Percentiles rank a stretch among this genome's conserved stretches.
These are phyloP conservation scores for Keiferia lycopersicella DNA, from an alignment of 2,888 invertebrate genomes.

Conservation along the genomic window DNA sequence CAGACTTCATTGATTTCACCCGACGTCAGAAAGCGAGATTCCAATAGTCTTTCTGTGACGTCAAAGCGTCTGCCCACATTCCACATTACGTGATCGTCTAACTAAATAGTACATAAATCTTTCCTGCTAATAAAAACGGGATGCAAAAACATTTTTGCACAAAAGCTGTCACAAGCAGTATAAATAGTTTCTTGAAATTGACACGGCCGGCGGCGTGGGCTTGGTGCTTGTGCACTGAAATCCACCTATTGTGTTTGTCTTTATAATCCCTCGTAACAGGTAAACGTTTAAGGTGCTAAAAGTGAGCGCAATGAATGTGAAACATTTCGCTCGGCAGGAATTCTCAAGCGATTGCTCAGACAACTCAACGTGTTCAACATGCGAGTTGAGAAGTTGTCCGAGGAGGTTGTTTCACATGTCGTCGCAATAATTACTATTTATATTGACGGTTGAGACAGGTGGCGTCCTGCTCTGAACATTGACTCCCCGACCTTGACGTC, in stretches of 20 bases:
- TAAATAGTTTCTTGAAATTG: constrained; percentile 43
- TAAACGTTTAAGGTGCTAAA: constrained; percentile 31
- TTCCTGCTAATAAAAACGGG: constrained; percentile 23
- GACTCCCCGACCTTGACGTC: constrained; percentile 72
- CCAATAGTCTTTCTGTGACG: constrained; percentile 11
- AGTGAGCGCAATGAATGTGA: constrained; percentile 47
- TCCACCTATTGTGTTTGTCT: not conserved
- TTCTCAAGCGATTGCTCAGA: constrained; percentile 42
- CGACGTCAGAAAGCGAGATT: constrained; percentile 9
- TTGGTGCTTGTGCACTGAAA: constrained; percentile 39
- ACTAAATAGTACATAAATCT: constrained; percentile 17
- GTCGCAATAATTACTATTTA: constrained; percentile 54
- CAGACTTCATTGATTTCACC: not conserved
- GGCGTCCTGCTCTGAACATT: constrained; percentile 71
- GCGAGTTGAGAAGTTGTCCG: constrained; percentile 37
- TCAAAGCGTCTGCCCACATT: constrained; percentile 20
- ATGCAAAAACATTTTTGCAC: constrained; percentile 27
- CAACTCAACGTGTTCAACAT: constrained; percentile 39
- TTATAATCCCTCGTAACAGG: constrained; percentile 19
- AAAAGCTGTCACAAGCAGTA: constrained; percentile 39
- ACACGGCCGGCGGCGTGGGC: constrained; percentile 44
- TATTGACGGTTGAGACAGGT: constrained; percentile 67
- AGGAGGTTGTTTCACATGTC: constrained; percentile 40
- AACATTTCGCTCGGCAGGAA: constrained; percentile 39
- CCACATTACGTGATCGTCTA: constrained; percentile 6